Percentiles rank a stretch among this genome's conserved stretches.
These are phyloP conservation scores for Bombus superbus DNA, from an alignment of 1,140 invertebrate species.

Conservation along the genomic window DNA sequence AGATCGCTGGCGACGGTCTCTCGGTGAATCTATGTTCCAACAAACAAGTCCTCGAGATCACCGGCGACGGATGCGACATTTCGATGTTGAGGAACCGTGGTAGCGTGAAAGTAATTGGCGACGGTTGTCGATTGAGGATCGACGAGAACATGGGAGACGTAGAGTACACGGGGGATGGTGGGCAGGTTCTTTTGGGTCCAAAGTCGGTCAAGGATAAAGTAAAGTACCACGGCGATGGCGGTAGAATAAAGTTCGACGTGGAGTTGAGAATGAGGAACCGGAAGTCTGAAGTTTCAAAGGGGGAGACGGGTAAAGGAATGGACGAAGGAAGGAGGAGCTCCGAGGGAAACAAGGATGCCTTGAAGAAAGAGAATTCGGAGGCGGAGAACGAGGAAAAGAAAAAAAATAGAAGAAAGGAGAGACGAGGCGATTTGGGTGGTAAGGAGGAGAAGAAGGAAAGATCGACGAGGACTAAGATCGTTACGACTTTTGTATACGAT, in stretches of 20 bases:
- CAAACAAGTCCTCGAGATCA: constrained; percentile 60
- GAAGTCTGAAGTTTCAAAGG: neutral
- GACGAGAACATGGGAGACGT: constrained; percentile 70
- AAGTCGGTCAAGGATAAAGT: constrained; percentile 60
- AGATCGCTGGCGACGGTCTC: constrained; percentile 71
- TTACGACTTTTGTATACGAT: constrained; percentile 38
- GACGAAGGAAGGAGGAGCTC: neutral
- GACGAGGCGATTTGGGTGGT: too few relatives aligned
- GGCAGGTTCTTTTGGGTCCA: constrained; percentile 66
- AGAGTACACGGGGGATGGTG: constrained; percentile 75
- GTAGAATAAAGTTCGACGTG: constrained; percentile 53
- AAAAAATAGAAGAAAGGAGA: neutral
- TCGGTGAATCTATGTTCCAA: constrained; percentile 64
- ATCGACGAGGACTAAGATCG: constrained; percentile 16
- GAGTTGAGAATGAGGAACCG: neutral
- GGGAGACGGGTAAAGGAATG: neutral
- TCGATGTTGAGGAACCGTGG: constrained; percentile 68
- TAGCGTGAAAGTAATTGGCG: constrained; percentile 70
- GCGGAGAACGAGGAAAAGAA: neutral
- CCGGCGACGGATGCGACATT: constrained; percentile 74
- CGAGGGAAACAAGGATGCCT: constrained; percentile 9
- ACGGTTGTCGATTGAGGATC: constrained; percentile 72
- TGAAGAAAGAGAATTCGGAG: constrained; percentile 8
- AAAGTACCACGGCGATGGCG: constrained; percentile 72
- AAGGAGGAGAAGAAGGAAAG: neutral